Evolutionary conservation across 35 echinoderm and acorn worm genomes (phyloP).

Genomic region (Lytechinus pictus): DNA sequence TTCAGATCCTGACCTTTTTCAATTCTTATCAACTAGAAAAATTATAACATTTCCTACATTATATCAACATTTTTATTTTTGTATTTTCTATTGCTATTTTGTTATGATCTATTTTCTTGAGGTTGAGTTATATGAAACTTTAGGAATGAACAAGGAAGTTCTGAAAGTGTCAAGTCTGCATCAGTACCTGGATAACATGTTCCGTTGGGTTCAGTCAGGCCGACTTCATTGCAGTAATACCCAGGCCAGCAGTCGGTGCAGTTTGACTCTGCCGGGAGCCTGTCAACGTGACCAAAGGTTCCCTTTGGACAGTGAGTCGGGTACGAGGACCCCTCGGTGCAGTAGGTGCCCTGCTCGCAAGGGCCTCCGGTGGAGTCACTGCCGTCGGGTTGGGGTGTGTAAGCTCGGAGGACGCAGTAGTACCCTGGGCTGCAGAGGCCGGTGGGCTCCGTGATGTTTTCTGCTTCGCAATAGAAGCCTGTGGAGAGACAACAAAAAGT

Average conservation of each 20-base stretch:
- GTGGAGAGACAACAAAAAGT: background rate
- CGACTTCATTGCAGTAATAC: slow-evolving; percentile 78
- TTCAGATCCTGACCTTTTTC: too few relatives aligned
- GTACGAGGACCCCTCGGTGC: slow-evolving; percentile 80
- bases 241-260: slow-evolving; percentile 93
- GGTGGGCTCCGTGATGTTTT: slow-evolving; percentile 87
- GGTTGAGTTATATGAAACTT: background rate
- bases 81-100: too few relatives aligned
- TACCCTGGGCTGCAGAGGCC: slow-evolving; percentile 76
- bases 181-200: slow-evolving; percentile 71
- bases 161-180: background rate
- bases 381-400: slow-evolving; percentile 80
- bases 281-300: slow-evolving; percentile 80
- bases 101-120: too few relatives aligned
- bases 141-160: background rate
- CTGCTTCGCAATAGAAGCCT: slow-evolving; percentile 94
- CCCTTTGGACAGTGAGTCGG: slow-evolving; percentile 87
- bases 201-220: slow-evolving; percentile 86
- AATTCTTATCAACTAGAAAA: too few relatives aligned
- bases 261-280: slow-evolving; percentile 62
- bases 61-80: too few relatives aligned
- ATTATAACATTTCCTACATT: too few relatives aligned
- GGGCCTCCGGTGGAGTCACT: slow-evolving; percentile 82
- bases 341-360: slow-evolving; percentile 93
- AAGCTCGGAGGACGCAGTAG: slow-evolving; percentile 83